These are phyloP conservation scores for Delphinapterus leucas DNA, from an alignment of 2,113 vertebrate species.

Conservation along the genomic window DNA sequence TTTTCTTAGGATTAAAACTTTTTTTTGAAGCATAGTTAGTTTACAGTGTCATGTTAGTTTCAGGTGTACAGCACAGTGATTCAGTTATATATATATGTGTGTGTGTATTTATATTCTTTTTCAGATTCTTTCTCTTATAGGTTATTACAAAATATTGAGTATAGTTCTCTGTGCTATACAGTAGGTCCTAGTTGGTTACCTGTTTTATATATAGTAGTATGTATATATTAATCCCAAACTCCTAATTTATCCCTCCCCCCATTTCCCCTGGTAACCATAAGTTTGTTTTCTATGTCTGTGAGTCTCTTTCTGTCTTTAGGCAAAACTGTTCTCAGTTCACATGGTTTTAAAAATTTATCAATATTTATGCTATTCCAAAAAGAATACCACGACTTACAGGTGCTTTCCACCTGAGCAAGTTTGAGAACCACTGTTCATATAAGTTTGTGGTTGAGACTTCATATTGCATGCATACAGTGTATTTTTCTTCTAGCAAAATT, in stretches of 20 bases:
- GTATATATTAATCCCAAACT: not conserved
- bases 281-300: not conserved
- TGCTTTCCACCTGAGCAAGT: conserved; percentile 33
- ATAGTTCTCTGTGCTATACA: not conserved
- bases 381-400: conserved; percentile 16
- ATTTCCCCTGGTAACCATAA: not conserved
- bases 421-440: conserved; percentile 18
- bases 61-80: too few species aligned
- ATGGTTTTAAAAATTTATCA: conserved; percentile 57
- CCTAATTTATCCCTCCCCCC: not conserved
- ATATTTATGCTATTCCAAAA: conserved; percentile 44
- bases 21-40: too few species aligned
- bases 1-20: not conserved
- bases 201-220: not conserved
- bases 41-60: too few species aligned
- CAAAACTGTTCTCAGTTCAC: conserved; percentile 43
- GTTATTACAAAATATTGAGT: too few species aligned
- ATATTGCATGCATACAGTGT: not conserved
- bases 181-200: not conserved
- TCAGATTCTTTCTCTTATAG: too few species aligned
- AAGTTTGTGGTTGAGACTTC: conserved; percentile 35
- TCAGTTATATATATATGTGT: too few species aligned
- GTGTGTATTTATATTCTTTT: too few species aligned
- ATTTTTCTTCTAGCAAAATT: conserved; percentile 47
- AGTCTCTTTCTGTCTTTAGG: conserved; percentile 22